Percentiles rank a stretch among this genome's conserved stretches.
phyloP scores from a whole-genome alignment of 2,797 vertebrate species.

The Podarcis siculus region DNA sequence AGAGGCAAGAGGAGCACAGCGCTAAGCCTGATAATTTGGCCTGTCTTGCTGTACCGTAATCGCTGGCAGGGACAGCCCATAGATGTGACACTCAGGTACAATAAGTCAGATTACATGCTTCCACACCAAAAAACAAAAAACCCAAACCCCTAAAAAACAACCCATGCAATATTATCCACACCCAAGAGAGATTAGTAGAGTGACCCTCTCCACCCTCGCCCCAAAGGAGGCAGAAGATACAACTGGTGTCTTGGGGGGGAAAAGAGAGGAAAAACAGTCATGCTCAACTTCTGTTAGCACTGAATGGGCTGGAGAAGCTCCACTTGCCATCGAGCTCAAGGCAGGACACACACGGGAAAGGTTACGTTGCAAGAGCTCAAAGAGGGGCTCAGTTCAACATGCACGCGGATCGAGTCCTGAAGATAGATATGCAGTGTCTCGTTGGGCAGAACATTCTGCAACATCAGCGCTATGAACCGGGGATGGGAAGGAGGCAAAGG shows the following conservation, averaged over 20 bases:
- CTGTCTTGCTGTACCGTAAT: slow-evolving; percentile 71
- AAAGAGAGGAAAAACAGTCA: neutral
- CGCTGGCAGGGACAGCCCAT: slow-evolving; percentile 84
- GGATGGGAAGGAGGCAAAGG: neutral
- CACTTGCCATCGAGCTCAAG: neutral
- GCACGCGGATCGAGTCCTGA: slow-evolving; percentile 48
- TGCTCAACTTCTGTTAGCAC: slow-evolving; percentile 23
- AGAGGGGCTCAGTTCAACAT: slow-evolving; percentile 41
- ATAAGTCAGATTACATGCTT: slow-evolving; percentile 86
- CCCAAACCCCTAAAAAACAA: slow-evolving; percentile 51
- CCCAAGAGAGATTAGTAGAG: slow-evolving; percentile 65
- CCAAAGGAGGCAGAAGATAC: neutral
- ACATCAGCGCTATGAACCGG: neutral
- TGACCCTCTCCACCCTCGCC: slow-evolving; percentile 7
- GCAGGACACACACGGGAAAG: slow-evolving; percentile 39
- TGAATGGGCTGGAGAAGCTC: slow-evolving; percentile 22
- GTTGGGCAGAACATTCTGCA: neutral
- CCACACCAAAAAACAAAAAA: slow-evolving; percentile 57
- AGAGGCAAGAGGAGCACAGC: slow-evolving; percentile 84
- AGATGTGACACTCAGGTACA: slow-evolving; percentile 94
- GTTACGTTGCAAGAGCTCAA: slow-evolving; percentile 38
- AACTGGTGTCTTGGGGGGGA: neutral
- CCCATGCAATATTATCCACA: slow-evolving; percentile 79
- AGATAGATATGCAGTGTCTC: slow-evolving; percentile 51
- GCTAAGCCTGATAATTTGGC: slow-evolving; percentile 77